Evolutionary conservation across 1,140 invertebrate genomes (phyloP).

Genomic region (Atta texana): DNA sequence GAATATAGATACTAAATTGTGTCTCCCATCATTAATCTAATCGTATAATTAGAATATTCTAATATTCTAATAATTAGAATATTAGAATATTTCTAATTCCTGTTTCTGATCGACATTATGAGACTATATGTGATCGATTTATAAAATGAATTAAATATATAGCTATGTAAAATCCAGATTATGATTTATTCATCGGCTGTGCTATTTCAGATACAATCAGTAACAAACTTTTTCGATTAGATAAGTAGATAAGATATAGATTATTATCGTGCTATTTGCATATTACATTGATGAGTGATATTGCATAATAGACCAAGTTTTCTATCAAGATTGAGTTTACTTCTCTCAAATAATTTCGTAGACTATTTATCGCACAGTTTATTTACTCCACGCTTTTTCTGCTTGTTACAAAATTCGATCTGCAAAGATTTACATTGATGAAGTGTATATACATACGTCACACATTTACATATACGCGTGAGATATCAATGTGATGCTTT

Average conservation of each 20-base stretch:
- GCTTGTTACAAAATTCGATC: background rate
- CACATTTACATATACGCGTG: background rate
- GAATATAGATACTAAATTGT: background rate
- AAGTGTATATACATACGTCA: conserved; percentile 3
- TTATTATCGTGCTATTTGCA: conserved; percentile 23
- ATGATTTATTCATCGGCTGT: background rate
- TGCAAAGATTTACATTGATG: conserved; percentile 22
- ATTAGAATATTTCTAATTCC: background rate
- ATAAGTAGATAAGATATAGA: conserved; percentile 28
- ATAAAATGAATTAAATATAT: conserved; percentile 6
- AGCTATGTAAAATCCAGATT: conserved; percentile 7
- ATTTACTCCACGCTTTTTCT: background rate
- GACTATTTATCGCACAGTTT: conserved; percentile 4
- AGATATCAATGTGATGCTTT: conserved; percentile 14
- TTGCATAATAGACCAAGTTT: background rate
- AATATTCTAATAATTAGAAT: conserved; percentile 14
- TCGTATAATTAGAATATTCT: conserved; percentile 1
- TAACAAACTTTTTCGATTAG: background rate
- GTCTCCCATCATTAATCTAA: background rate
- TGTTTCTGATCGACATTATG: background rate
- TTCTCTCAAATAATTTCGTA: background rate
- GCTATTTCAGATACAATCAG: conserved; percentile 13
- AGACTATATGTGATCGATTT: background rate
- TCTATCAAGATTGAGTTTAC: conserved; percentile 4
- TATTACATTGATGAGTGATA: background rate